A percentile compares a stretch with the other conserved stretches of the same genome.
Evolutionary conservation across 1,140 invertebrate species (phyloP).

Genomic region (Drosophila triauraria): DNA sequence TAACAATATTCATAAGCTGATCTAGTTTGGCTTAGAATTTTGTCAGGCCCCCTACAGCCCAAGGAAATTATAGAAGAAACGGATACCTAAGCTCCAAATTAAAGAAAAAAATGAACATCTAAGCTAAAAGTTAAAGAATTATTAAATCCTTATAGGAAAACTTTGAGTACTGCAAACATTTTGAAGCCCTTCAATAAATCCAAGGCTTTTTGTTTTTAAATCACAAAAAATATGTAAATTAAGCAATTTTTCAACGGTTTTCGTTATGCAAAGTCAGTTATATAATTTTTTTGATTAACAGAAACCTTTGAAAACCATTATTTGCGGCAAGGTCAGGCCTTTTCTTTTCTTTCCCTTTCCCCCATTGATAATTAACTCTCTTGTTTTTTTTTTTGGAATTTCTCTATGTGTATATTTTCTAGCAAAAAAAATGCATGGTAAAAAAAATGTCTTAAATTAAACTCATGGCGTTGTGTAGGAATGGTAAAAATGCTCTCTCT

Average conservation of each 20-base stretch:
- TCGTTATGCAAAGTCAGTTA: neutral
- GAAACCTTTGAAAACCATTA: neutral
- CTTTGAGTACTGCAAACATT: neutral
- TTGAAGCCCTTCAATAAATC: neutral
- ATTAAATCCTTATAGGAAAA: no score
- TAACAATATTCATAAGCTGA: no score
- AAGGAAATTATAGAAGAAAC: neutral
- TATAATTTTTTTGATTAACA: neutral
- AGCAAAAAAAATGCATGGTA: conserved; percentile 51
- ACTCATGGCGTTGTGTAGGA: conserved; percentile 61
- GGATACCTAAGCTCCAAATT: neutral
- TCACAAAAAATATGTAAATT: neutral
- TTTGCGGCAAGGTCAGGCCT: neutral
- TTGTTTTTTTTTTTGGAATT: conserved; percentile 12
- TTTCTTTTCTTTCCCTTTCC: neutral
- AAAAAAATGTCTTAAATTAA: conserved; percentile 62
- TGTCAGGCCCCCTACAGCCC: no score
- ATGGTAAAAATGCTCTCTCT: conserved; percentile 37
- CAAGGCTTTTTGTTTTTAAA: neutral
- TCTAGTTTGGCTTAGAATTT: no score
- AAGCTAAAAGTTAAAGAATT: neutral
- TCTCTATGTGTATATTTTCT: conserved; percentile 45
- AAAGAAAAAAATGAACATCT: neutral
- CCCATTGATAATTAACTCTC: neutral
- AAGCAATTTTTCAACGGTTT: neutral